phyloP scores from a whole-genome alignment of 2,113 vertebrate species.

The Pelecanus crispus region DNA sequence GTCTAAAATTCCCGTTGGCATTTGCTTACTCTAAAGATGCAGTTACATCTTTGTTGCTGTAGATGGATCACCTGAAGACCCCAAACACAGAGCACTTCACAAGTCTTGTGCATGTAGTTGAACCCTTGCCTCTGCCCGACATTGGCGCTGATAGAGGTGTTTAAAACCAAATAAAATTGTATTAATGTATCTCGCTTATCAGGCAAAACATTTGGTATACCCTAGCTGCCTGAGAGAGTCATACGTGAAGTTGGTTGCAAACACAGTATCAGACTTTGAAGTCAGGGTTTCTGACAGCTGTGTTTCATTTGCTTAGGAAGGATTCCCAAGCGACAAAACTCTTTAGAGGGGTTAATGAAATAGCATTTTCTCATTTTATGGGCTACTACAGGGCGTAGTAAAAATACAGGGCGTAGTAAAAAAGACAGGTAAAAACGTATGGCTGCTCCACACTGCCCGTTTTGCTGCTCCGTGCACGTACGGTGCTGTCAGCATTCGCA shows the following conservation, averaged over 20 bases:
- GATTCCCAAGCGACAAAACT: not conserved
- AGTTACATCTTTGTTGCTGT: no score
- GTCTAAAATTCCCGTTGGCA: not conserved
- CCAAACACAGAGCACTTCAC: accelerated
- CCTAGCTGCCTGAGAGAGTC: no score
- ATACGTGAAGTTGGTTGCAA: not conserved
- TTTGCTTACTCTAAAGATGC: not conserved
- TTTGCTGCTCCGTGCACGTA: accelerated
- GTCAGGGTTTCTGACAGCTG: no score
- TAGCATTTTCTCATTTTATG: accelerated
- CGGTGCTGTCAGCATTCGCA: accelerated
- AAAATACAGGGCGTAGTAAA: no score
- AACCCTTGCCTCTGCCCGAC: not conserved
- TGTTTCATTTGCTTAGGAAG: not conserved
- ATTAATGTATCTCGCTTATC: not conserved
- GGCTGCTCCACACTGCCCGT: accelerated
- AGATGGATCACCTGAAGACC: not conserved
- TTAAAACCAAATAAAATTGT: not conserved
- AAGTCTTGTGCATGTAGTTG: accelerated
- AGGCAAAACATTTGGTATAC: no score
- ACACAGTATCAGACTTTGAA: not conserved
- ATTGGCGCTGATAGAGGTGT: accelerated
- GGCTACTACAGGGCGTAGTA: accelerated
- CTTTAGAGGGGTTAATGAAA: accelerated
- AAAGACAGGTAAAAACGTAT: no score